Percentiles rank a stretch among this genome's conserved stretches.
These are phyloP conservation scores for Drosophila littoralis DNA, from an alignment of 1,140 invertebrate species.

Conservation along the genomic window DNA sequence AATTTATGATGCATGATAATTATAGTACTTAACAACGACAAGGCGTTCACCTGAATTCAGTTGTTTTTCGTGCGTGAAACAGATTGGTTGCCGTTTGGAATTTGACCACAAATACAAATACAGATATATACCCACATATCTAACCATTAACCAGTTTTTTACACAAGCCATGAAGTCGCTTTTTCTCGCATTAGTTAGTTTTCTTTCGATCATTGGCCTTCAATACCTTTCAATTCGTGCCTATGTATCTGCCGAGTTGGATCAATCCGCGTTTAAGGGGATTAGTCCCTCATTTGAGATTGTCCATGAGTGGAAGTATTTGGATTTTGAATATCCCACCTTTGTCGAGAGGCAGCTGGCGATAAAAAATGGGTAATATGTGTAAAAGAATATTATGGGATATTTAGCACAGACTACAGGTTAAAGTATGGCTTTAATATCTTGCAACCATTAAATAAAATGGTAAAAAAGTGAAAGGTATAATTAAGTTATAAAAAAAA, in stretches of 20 bases:
- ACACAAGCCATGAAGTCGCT: slow-evolving; percentile 27
- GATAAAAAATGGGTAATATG: slow-evolving; percentile 84
- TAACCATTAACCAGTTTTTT: slow-evolving; percentile 38
- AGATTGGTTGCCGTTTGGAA: slow-evolving; percentile 8
- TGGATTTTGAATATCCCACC: slow-evolving; percentile 86
- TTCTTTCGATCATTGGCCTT: slow-evolving; percentile 37
- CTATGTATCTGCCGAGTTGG: slow-evolving; percentile 11
- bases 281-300: slow-evolving; percentile 24
- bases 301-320: slow-evolving; percentile 86
- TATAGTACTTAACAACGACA: slow-evolving; percentile 24
- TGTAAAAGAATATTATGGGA: too few relatives aligned
- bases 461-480: too few relatives aligned
- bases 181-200: slow-evolving; percentile 10
- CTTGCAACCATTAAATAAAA: too few relatives aligned
- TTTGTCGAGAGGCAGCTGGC: slow-evolving; percentile 84
- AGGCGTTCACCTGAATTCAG: slow-evolving; percentile 38
- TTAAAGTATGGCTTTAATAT: too few relatives aligned
- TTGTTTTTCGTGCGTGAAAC: slow-evolving; percentile 43
- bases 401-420: too few relatives aligned
- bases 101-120: slow-evolving; percentile 1
- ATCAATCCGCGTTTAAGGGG: slow-evolving; percentile 6
- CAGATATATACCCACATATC: neutral
- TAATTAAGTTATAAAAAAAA: too few relatives aligned
- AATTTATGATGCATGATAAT: neutral
- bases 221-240: slow-evolving; percentile 28